A percentile compares a stretch with the other conserved stretches of the same genome.
Evolutionary conservation across 2,797 vertebrate genomes (phyloP).

Genomic region (Acestrorhynchus altus): DNA sequence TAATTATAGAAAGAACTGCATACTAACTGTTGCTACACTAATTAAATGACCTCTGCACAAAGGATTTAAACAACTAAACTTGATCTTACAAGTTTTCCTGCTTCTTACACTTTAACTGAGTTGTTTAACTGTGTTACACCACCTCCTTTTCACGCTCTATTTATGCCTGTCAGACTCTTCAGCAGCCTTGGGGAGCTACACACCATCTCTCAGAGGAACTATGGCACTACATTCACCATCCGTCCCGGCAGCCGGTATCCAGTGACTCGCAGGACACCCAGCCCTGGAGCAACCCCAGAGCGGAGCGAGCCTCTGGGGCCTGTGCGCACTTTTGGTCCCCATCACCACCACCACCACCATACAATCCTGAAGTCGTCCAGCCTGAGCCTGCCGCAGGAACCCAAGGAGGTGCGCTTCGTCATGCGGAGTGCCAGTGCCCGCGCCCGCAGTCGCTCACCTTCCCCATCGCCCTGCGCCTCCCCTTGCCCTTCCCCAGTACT

Average conservation of each 20-base stretch:
- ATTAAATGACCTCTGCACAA: neutral
- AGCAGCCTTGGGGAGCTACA: slow-evolving; percentile 97
- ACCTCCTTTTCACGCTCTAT: neutral
- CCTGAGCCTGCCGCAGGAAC: slow-evolving; percentile 95
- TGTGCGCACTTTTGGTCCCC: slow-evolving; percentile 79
- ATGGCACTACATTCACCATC: slow-evolving; percentile 90
- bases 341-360: slow-evolving; percentile 68
- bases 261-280: slow-evolving; percentile 91
- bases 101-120: neutral
- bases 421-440: slow-evolving; percentile 94
- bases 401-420: slow-evolving; percentile 97
- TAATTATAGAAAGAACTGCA: slow-evolving; percentile 14
- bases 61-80: neutral
- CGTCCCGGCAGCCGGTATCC: slow-evolving; percentile 95
- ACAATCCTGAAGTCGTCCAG: slow-evolving; percentile 99
- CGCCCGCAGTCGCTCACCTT: slow-evolving; percentile 88
- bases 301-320: slow-evolving; percentile 84
- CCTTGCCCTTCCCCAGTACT: slow-evolving; percentile 83
- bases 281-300: slow-evolving; percentile 90
- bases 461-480: slow-evolving; percentile 81
- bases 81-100: slow-evolving; percentile 1
- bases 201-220: slow-evolving; percentile 96
- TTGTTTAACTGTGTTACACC: slow-evolving; percentile 9
- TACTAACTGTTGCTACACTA: slow-evolving; percentile 25
- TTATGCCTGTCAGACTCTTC: slow-evolving; percentile 89